Evolutionary conservation across 2,113 vertebrate genomes (phyloP).

Genomic region (Microcebus lehilahytsara): DNA sequence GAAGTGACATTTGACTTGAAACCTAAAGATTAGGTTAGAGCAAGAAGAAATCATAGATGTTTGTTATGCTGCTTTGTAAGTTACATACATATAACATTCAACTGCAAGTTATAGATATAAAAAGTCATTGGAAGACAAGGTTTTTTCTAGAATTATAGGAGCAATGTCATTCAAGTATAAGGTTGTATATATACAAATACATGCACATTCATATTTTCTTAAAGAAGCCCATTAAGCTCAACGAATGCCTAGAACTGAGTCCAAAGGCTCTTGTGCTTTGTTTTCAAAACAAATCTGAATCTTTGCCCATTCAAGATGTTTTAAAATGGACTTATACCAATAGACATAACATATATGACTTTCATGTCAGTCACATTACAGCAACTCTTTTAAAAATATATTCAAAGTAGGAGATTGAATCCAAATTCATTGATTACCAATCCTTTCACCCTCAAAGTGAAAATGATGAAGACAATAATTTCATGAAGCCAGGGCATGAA

Average conservation of each 20-base stretch:
- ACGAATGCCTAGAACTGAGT: not conserved
- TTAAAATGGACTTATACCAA: not conserved
- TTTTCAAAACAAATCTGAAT: not conserved
- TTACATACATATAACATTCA: not conserved
- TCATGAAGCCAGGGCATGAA: not conserved
- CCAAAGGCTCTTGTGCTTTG: not conserved
- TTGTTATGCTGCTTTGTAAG: not conserved
- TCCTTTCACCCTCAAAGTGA: not conserved
- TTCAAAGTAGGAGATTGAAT: not conserved
- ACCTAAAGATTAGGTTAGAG: not conserved
- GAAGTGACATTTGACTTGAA: not conserved
- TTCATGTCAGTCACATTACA: not conserved
- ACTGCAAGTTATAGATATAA: not conserved
- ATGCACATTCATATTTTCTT: not conserved
- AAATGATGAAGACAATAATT: not conserved
- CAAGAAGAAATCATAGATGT: not conserved
- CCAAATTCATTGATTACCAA: not conserved
- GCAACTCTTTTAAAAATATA: not conserved
- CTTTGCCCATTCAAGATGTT: not conserved
- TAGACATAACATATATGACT: not conserved
- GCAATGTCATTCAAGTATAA: not conserved
- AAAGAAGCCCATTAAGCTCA: not conserved
- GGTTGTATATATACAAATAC: not conserved
- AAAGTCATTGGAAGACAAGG: not conserved
- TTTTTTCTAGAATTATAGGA: not conserved